Base-by-base conservation (phyloP, 2,797 vertebrate species). In the Neostethus bicornis region DNA sequence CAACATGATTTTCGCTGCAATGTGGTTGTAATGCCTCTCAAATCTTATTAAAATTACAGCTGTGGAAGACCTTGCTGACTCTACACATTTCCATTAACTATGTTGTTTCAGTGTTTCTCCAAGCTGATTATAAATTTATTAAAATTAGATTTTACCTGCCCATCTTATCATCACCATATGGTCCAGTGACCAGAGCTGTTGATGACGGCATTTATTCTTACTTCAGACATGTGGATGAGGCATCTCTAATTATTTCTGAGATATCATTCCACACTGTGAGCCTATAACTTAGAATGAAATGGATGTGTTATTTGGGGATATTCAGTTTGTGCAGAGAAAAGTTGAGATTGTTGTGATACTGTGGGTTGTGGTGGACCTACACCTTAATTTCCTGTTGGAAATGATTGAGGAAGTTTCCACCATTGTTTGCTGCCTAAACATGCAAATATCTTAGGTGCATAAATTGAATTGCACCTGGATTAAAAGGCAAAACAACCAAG, bases 11-110 rank as follows among this genome's bases (percentile, higher is more conserved):
- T 91, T 92, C 91, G 91, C 88, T 90, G 88, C 91, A 85, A 70
- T 88, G 90, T 87, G 92, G 91, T 90, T 90, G 87, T 91, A 92
- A 91, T 92, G 87, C 91, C 87, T 90, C 87, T 92, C 91, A 90
- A 92, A 93, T 92, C 91, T 92, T 92, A 93, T 93, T 94, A 93
- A 91, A 92, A 87, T 85, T 82, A 87, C 88, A 90, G 86, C 87
- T 92, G 90, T 89, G 86, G 86, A 88, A 87, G 91, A 91, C 90
- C 90, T 92, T 89, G 92, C 93, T 94, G 93, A 93, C 91, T 92
- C 88, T 65, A 87, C 90, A 92, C 75, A 91, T 93, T 91, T 85
- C 82, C 83, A 91, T 92, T 91, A 90, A 91, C 87, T 76, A 61
- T 68, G 85, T 89, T 90, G 89, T 91, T 92, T 90, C 83, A 86